Evolutionary conservation across 1,140 invertebrate species (phyloP), one percentile per base, ranked within the genome.

Genomic region (Uloborus diversus): DNA sequence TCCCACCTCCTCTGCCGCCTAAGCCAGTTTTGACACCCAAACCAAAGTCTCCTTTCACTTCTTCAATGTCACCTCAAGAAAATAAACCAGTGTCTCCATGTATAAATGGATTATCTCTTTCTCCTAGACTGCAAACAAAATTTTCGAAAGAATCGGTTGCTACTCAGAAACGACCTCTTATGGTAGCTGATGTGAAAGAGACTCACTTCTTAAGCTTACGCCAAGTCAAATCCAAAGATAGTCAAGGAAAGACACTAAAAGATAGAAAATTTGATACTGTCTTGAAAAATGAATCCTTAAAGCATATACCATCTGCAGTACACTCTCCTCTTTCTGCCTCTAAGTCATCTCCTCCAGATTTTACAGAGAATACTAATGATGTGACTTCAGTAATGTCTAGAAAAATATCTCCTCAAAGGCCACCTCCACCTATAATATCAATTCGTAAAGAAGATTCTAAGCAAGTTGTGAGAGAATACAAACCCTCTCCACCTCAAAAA

Each of bases 81-180:
- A n/a, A n/a, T n/a, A 66, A 3, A 14, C 13, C 27, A 20, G 66
- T 56, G 13, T 69, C 66, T n/a, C 20, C 20, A 33, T 79, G 75
- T 68, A 61, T 79, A 25, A 79, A 79, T 69, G 65, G 64, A 14
- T 33, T 79, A 30, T 79, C 64, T 33, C 28, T 79, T 32, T 79
- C 75, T 14, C 75, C 75, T 2, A 66, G 75, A 59, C 49, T 69
- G 11, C 20, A 68, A 49, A 4, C 53, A 11, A 79, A 69, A 59
- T 33, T 69, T 33, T 14, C 32, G 17, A 69, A 69, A 59, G 65
- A 69, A 59, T 20, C 64, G 20, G 65, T 53, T 68, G 62, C 33
- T 17, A 79, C 64, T 14, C 13, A 59, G 28, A 57, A 68, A 25
- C 47, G 75, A 11, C 75, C 75, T n/a, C 23, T 79, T 32, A 4